phyloP scores from a whole-genome alignment of 2,888 invertebrate species.

The Eupithecia subfuscata region DNA sequence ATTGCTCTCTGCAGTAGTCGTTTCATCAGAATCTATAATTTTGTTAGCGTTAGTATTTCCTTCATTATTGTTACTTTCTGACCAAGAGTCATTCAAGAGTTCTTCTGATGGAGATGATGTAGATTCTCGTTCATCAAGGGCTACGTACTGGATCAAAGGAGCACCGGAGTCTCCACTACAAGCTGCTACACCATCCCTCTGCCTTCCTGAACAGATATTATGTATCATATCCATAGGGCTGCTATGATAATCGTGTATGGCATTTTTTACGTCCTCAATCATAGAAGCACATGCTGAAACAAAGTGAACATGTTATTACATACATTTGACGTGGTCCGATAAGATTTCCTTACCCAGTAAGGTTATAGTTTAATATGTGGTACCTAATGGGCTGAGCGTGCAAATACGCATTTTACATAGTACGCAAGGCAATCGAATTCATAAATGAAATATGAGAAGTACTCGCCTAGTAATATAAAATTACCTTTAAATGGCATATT shows the following conservation, averaged over 20 bases:
- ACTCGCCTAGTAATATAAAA: too few species aligned
- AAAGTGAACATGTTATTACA: background rate
- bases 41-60: background rate
- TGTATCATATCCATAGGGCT: conserved; percentile 41
- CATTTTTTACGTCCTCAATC: background rate
- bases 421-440: too few species aligned
- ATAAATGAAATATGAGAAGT: conserved; percentile 39
- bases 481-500: too few species aligned
- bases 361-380: too few species aligned
- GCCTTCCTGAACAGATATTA: conserved; percentile 82
- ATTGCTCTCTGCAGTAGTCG: conserved; percentile 4
- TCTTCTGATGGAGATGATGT: conserved; percentile 27
- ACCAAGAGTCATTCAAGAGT: conserved; percentile 8
- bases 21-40: background rate
- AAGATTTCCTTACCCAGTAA: too few species aligned
- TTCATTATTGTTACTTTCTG: background rate
- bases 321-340: too few species aligned
- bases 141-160: conserved; percentile 68
- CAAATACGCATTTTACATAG: too few species aligned
- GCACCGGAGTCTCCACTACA: conserved; percentile 85
- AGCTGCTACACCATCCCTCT: conserved; percentile 67
- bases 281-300: background rate
- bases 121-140: conserved; percentile 41
- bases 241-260: conserved; percentile 48
- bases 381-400: too few species aligned